Percentiles rank a stretch among this genome's conserved stretches.
Conservation (phyloP, 2,797 vertebrate species). For the Amphiprion clarkii region DNA sequence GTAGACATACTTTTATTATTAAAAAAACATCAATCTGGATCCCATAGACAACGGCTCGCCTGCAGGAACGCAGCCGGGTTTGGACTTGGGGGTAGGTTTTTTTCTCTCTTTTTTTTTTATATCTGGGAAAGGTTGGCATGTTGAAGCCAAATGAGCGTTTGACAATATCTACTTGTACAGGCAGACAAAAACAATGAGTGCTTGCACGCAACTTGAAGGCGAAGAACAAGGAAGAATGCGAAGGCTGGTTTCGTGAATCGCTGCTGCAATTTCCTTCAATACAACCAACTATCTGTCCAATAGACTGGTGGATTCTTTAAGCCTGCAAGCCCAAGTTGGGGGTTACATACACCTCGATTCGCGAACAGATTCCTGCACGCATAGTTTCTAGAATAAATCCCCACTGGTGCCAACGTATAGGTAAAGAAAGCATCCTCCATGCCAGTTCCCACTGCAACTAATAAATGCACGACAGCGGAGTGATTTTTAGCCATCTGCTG, state of each 20-base stretch:
- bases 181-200: neutral
- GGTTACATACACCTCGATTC: neutral
- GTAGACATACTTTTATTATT: slow-evolving; percentile 77
- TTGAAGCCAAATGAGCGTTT: slow-evolving; percentile 43
- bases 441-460: slow-evolving; percentile 22
- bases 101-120: slow-evolving; percentile 1
- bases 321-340: neutral
- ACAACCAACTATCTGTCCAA: neutral
- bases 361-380: neutral
- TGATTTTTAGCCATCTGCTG: slow-evolving; percentile 25
- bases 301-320: neutral
- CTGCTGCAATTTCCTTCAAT: neutral
- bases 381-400: slow-evolving; percentile 20
- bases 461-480: slow-evolving; percentile 10
- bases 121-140: slow-evolving; percentile 25
- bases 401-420: neutral
- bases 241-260: neutral
- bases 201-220: slow-evolving; percentile 36
- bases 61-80: slow-evolving; percentile 18
- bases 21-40: slow-evolving; percentile 69
- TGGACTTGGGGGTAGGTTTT: slow-evolving; percentile 6
- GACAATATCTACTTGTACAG: slow-evolving; percentile 26
- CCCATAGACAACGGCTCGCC: slow-evolving; percentile 30
- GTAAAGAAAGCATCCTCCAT: neutral
- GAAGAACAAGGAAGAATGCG: neutral